Evolutionary conservation across 2,888 invertebrate species (phyloP).

Genomic region (Noctua comes): DNA sequence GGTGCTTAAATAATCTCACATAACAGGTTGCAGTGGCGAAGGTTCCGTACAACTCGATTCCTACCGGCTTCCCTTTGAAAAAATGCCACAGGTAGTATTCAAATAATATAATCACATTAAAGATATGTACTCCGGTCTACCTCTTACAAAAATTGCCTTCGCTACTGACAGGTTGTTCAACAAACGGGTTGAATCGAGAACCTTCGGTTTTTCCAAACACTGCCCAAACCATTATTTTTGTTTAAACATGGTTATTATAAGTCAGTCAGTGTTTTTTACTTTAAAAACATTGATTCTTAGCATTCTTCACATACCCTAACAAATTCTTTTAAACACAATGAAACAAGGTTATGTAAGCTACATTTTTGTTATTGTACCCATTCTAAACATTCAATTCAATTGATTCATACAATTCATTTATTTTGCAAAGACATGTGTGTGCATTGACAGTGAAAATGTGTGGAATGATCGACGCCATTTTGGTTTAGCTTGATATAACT

Average conservation of each 20-base stretch:
- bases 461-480: not conserved
- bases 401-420: no score
- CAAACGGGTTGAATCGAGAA: not conserved
- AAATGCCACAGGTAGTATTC: no score
- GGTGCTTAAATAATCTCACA: not conserved
- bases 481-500: no score
- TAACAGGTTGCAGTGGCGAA: no score
- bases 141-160: no score
- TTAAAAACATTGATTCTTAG: slow-evolving; percentile 21
- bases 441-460: slow-evolving; percentile 18
- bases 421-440: no score
- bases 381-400: slow-evolving; percentile 26
- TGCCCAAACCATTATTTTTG: not conserved
- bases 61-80: no score
- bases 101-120: no score
- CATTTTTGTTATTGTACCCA: slow-evolving; percentile 37
- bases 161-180: not conserved
- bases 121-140: no score
- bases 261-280: slow-evolving; percentile 21
- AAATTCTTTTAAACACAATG: slow-evolving; percentile 12
- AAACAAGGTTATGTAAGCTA: slow-evolving; percentile 41
- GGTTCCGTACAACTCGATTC: no score
- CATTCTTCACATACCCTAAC: slow-evolving; percentile 11
- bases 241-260: not conserved
- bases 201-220: not conserved